Evolutionary conservation across 2,888 invertebrate genomes (phyloP).

Genomic region (Rhagonycha fulva): DNA sequence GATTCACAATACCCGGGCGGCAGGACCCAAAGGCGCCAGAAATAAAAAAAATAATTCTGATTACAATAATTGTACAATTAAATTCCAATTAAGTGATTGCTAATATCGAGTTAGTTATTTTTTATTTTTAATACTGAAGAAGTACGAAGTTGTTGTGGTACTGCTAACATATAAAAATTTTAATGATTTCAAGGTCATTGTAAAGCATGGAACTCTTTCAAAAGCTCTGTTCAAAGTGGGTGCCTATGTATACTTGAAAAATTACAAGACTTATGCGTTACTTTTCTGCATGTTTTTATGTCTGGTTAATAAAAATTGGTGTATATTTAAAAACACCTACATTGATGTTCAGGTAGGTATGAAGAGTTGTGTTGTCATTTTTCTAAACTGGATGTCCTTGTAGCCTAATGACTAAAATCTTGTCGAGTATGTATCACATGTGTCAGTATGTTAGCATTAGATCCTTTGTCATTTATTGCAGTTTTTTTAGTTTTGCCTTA

Average conservation of each 20-base stretch:
- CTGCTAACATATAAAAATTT: neutral
- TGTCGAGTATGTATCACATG: neutral
- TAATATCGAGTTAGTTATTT: neutral
- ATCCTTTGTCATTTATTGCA: neutral
- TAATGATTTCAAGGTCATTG: neutral
- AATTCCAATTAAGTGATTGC: neutral
- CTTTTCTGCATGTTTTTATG: neutral
- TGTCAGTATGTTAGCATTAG: neutral
- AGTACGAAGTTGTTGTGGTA: neutral
- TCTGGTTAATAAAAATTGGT: slow-evolving; percentile 3
- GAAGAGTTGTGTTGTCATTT: slow-evolving; percentile 20
- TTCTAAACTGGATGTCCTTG: slow-evolving; percentile 24
- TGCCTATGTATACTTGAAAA: neutral
- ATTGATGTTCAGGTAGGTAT: slow-evolving; percentile 10
- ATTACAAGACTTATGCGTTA: neutral
- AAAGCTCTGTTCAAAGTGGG: neutral
- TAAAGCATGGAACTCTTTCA: neutral
- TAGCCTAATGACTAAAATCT: slow-evolving; percentile 19
- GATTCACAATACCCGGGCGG: too few relatives aligned
- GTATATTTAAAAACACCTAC: slow-evolving; percentile 16
- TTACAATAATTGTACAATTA: neutral
- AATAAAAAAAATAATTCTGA: too few relatives aligned
- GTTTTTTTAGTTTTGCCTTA: neutral
- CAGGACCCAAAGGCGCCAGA: neutral
- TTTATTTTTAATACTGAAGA: neutral